phyloP scores from a whole-genome alignment of 2,113 vertebrate species.

The Phasianus colchicus region DNA sequence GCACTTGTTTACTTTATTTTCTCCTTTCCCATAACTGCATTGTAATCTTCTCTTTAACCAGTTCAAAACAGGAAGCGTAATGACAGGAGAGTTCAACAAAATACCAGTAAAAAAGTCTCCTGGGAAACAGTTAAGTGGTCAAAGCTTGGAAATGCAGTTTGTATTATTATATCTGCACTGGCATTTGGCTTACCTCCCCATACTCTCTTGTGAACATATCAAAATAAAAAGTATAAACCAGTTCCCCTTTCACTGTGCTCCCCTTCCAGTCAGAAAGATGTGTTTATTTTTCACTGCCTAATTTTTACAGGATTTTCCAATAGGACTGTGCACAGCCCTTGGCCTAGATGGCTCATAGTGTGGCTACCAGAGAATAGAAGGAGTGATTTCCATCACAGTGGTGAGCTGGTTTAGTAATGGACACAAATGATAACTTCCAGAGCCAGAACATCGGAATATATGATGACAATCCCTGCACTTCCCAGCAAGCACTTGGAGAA shows the following conservation, averaged over 20 bases:
- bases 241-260: background rate
- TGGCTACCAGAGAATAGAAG: background rate
- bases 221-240: background rate
- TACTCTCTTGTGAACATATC: background rate
- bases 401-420: constrained; percentile 32
- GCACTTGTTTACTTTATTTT: constrained; percentile 22
- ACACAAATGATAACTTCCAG: constrained; percentile 32
- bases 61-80: constrained; percentile 67
- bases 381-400: constrained; percentile 5
- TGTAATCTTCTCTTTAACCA: constrained; percentile 70
- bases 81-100: constrained; percentile 59
- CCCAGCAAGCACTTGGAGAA: constrained; percentile 19
- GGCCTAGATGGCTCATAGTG: background rate
- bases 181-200: background rate
- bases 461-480: constrained; percentile 12
- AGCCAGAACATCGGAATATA: background rate
- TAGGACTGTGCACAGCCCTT: background rate
- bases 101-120: constrained; percentile 70
- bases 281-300: background rate
- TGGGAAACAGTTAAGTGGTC: constrained; percentile 63
- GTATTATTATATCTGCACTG: constrained; percentile 32
- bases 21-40: constrained; percentile 59
- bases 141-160: constrained; percentile 66
- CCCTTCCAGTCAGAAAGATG: background rate
- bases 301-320: constrained; percentile 12